phyloP scores from a whole-genome alignment of 2,113 vertebrate species.

The Platysteira castanea region DNA sequence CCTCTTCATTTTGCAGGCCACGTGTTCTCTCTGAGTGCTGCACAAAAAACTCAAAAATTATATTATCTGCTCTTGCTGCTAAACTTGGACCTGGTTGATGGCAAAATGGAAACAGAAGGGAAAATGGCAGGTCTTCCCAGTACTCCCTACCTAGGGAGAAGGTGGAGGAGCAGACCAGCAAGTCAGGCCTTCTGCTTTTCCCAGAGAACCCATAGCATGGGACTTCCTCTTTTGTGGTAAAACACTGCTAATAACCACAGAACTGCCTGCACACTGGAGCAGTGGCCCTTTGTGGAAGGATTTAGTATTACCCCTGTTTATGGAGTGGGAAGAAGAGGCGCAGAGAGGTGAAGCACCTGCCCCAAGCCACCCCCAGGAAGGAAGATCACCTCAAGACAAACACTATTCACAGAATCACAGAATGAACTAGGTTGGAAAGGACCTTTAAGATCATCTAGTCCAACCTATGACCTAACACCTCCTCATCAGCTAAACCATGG shows the following conservation, averaged over 20 bases:
- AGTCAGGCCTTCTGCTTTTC: not conserved
- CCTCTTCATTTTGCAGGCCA: not conserved
- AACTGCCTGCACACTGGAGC: accelerated
- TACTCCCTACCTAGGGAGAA: not conserved
- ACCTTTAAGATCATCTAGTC: not conserved
- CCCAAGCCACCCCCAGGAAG: not conserved
- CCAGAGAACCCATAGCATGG: accelerated
- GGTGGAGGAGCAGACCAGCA: not conserved
- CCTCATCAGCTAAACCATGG: not conserved
- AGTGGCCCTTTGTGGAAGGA: not conserved
- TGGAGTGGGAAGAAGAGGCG: accelerated
- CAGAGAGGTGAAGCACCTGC: not conserved
- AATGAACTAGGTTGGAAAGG: not conserved
- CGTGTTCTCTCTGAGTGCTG: accelerated
- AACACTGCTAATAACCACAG: not conserved
- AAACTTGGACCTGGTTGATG: not conserved
- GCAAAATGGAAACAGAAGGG: not conserved
- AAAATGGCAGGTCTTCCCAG: not conserved
- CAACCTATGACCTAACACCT: not conserved
- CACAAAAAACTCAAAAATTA: not conserved
- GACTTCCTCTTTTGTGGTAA: not conserved
- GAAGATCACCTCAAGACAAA: not conserved
- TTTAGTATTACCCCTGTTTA: not conserved
- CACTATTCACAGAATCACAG: accelerated
- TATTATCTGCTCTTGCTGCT: not conserved